phyloP scores from a whole-genome alignment of 2,797 vertebrate species.

The Chloroceryle amazona region DNA sequence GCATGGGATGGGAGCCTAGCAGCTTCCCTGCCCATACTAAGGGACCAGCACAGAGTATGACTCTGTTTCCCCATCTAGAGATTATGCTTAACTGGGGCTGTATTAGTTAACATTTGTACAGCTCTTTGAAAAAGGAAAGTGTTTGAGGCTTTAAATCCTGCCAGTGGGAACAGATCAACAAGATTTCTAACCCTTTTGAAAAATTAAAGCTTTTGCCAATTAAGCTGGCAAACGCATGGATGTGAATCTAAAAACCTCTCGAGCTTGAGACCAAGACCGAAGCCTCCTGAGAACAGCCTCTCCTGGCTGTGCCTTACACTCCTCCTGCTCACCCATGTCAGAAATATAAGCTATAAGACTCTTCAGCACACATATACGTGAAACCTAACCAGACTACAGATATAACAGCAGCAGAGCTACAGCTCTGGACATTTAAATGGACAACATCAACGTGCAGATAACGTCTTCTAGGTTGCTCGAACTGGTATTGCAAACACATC shows the following conservation, averaged over 20 bases:
- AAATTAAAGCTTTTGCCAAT: constrained; percentile 69
- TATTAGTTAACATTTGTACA: constrained; percentile 51
- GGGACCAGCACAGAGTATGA: fast-evolving
- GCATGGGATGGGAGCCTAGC: fast-evolving
- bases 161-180: constrained; percentile 65
- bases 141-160: constrained; percentile 58
- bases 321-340: background rate
- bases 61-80: constrained; percentile 12
- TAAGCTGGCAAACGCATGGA: constrained; percentile 48
- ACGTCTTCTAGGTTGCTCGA: background rate
- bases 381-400: background rate
- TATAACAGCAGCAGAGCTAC: background rate
- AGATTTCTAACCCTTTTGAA: constrained; percentile 61
- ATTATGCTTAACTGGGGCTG: background rate
- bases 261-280: constrained; percentile 15
- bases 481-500: background rate
- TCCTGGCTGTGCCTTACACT: background rate
- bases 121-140: constrained; percentile 53
- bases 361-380: background rate
- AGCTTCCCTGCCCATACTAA: background rate
- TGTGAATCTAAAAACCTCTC: constrained; percentile 63
- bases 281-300: constrained; percentile 36
- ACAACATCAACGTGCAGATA: background rate
- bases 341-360: background rate
- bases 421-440: fast-evolving